These are phyloP conservation scores for Hypothenemus hampei DNA, from an alignment of 1,140 invertebrate species.

Conservation along the genomic window DNA sequence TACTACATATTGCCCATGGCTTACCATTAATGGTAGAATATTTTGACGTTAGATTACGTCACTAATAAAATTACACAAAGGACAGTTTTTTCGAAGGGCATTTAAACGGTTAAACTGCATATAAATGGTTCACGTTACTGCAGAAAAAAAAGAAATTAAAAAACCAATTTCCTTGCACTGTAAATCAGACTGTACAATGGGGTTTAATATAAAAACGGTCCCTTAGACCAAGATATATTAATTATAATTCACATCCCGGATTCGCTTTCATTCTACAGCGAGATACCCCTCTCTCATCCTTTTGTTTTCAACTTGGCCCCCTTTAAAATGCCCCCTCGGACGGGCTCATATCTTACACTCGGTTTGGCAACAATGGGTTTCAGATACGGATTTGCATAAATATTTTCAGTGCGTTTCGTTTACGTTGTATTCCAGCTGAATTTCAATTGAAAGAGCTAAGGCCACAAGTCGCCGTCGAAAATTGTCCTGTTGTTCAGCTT, in stretches of 20 bases:
- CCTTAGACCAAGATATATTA: slow-evolving; percentile 26
- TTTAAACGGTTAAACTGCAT: too few relatives aligned
- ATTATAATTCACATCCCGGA: slow-evolving; percentile 26
- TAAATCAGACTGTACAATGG: slow-evolving; percentile 18
- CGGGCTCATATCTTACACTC: slow-evolving; percentile 33
- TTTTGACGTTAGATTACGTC: too few relatives aligned
- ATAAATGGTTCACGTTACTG: background rate
- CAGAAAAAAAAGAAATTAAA: background rate
- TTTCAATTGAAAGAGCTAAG: slow-evolving; percentile 22
- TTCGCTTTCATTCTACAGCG: slow-evolving; percentile 19
- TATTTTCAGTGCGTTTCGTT: slow-evolving; percentile 26
- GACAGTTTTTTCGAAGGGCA: too few relatives aligned
- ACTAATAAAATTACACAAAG: too few relatives aligned
- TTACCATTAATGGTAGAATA: too few relatives aligned
- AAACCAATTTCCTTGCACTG: slow-evolving; percentile 4
- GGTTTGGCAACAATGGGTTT: slow-evolving; percentile 35
- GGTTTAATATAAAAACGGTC: slow-evolving; percentile 9
- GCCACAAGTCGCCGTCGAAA: too few relatives aligned
- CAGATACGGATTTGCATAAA: slow-evolving; percentile 35
- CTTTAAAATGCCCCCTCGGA: slow-evolving; percentile 1
- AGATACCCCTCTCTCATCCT: slow-evolving; percentile 14
- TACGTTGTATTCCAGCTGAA: slow-evolving; percentile 7
- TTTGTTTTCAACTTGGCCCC: slow-evolving; percentile 16
- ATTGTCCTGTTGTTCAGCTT: too few relatives aligned
- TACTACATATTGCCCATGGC: too few relatives aligned